Evolutionary conservation across 2,888 invertebrate species (phyloP).

Genomic region (Phortica magna): DNA sequence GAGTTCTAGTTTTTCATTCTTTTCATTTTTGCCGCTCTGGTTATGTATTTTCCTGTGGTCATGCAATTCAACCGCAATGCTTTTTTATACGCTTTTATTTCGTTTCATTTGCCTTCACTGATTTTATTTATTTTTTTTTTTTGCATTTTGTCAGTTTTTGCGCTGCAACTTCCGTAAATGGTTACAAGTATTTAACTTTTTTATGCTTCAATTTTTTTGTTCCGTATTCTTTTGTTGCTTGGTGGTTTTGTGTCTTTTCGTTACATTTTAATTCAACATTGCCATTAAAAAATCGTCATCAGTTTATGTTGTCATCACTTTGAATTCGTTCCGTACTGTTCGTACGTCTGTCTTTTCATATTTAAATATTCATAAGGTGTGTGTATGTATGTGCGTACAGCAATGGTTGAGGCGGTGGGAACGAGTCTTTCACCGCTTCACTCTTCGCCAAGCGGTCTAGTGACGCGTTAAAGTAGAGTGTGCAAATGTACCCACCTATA

Average conservation of each 20-base stretch:
- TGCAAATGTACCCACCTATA: not conserved
- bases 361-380: constrained; percentile 72
- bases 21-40: constrained; percentile 17
- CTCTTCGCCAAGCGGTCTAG: not conserved
- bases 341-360: constrained; percentile 33
- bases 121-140: constrained; percentile 39
- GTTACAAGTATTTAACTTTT: constrained; percentile 66
- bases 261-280: constrained; percentile 50
- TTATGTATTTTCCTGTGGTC: constrained; percentile 20
- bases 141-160: constrained; percentile 49
- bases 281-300: constrained; percentile 70
- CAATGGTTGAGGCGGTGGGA: constrained; percentile 52
- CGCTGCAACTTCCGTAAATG: constrained; percentile 66
- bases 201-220: constrained; percentile 59
- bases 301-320: constrained; percentile 70
- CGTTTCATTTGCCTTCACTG: constrained; percentile 15
- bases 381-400: constrained; percentile 47
- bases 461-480: not conserved
- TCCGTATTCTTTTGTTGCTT: not conserved
- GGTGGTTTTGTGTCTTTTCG: constrained; percentile 25
- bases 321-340: constrained; percentile 56
- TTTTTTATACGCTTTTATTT: constrained; percentile 9
- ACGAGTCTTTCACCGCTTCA: not conserved
- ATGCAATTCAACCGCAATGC: constrained; percentile 27
- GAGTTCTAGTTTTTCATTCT: not conserved